Evolutionary conservation across 1,140 invertebrate genomes (phyloP).

Genomic region (Camponotus floridanus): DNA sequence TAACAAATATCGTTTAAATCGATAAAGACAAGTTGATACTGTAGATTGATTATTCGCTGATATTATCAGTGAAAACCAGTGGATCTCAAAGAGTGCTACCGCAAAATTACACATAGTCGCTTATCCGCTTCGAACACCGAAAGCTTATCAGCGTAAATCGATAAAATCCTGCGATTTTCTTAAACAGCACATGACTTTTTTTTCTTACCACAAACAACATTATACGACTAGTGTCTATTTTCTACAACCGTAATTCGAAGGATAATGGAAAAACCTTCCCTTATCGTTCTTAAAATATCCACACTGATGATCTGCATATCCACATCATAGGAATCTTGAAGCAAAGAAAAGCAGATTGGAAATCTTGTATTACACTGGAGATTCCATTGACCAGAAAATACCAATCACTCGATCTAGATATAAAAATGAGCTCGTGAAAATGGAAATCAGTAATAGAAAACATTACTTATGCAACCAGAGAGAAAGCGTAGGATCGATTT

Average conservation of each 20-base stretch:
- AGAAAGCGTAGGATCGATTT: not conserved
- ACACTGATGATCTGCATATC: too few relatives aligned
- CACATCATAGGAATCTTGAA: constrained; percentile 43
- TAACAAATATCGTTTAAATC: constrained; percentile 3
- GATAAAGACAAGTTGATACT: constrained; percentile 8
- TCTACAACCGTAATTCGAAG: constrained; percentile 47
- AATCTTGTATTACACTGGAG: constrained; percentile 14
- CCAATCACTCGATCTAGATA: constrained; percentile 35
- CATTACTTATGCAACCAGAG: not conserved
- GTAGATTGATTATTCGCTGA: not conserved
- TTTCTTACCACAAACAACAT: constrained; percentile 34
- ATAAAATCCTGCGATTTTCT: constrained; percentile 30
- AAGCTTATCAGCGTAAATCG: constrained; percentile 34
- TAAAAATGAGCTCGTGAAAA: not conserved
- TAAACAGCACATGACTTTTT: constrained; percentile 28
- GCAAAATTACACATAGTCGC: constrained; percentile 36
- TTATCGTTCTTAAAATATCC: constrained; percentile 27
- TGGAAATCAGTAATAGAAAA: not conserved
- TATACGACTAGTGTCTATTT: constrained; percentile 62
- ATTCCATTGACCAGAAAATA: constrained; percentile 45
- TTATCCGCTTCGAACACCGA: constrained; percentile 37
- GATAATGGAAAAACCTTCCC: constrained; percentile 33
- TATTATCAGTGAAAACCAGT: constrained; percentile 27
- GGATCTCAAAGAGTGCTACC: constrained; percentile 5
- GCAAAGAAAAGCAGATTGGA: constrained; percentile 31